Base-by-base conservation (phyloP, 2,797 vertebrate species). In the Betta splendens region DNA sequence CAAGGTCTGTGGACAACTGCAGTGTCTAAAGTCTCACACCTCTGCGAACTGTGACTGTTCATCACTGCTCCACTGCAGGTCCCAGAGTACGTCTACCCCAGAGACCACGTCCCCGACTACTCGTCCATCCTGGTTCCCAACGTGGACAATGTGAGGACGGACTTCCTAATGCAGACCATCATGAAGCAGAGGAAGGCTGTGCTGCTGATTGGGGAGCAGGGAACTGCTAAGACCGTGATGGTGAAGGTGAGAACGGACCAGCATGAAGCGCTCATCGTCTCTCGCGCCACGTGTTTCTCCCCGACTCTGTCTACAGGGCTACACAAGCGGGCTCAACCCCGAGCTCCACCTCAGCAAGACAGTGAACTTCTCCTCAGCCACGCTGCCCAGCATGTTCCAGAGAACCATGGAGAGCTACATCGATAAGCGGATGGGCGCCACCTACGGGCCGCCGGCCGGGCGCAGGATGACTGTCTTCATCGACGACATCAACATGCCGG, bases 401-500 rank as follows among this genome's bases (percentile, higher is more conserved):
- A 75, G 82, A 15, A 93, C 83, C 20, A 76, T 95, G 18, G 94
- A 95, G 85, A 93, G 93, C 59, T 95, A 93, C 2, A 89, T 95
- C 81, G 94, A 94, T 64, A 96, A 95, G 37, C 88, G 93, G 42
- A 89, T 95, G 85, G 93, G 94, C 25, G 91, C 91, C 31, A 94
- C 92, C 0, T 95, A 93, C 0, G 94, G 95, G n/a, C 94, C 95
- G 0, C 92, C 94, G 3, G 91, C 92, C 13, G 93, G 94, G 64
- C 94, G 92, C 83, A 94, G 89, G 83, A 93, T 95, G 94, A 93
- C 93, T 0, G 32, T 95, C 58, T 96, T 96, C 79, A 87, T 96
- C 63, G 95, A 96, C 73, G 94, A 96, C 78, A 89, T 96, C 72
- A 96, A 95, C 80, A 95, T 95, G 94, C 94, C 94, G 5, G 1